phyloP scores from a whole-genome alignment of 1,140 invertebrate species.

The Drosophila ambigua region DNA sequence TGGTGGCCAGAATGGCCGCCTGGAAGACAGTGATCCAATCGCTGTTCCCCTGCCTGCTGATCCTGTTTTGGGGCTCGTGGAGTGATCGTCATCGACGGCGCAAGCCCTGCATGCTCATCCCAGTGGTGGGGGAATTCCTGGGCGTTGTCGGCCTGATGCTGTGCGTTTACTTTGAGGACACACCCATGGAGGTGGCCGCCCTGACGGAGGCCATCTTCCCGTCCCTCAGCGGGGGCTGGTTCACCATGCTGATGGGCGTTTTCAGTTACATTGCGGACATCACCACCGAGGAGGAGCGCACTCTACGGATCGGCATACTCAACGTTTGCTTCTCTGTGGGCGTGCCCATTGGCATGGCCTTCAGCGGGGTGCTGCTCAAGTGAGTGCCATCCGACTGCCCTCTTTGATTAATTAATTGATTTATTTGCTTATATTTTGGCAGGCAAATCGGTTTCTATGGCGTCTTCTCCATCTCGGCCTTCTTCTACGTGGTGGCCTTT shows the following conservation, averaged over 20 bases:
- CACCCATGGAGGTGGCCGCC: conserved; percentile 91
- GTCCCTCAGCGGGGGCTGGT: conserved; percentile 90
- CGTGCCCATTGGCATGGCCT: conserved; percentile 90
- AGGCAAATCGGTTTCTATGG: conserved; percentile 91
- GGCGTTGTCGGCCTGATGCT: conserved; percentile 90
- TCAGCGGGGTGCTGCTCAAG: conserved; percentile 88
- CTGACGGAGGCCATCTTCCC: conserved; percentile 91
- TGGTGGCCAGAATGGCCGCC: conserved; percentile 90
- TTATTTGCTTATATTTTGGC: too few relatives aligned
- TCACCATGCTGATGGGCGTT: conserved; percentile 94
- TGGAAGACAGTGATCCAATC: conserved; percentile 93
- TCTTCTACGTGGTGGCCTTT: conserved; percentile 90
- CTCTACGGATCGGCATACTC: conserved; percentile 92
- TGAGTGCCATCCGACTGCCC: conserved; percentile 28
- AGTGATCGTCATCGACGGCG: conserved; percentile 89
- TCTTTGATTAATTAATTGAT: too few relatives aligned
- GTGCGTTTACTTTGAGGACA: conserved; percentile 90
- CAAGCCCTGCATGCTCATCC: conserved; percentile 93
- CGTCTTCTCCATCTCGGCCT: conserved; percentile 89
- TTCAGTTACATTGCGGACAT: conserved; percentile 96
- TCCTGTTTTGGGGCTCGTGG: conserved; percentile 91
- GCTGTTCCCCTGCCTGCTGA: conserved; percentile 89
- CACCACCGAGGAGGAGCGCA: conserved; percentile 91
- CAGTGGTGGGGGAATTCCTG: conserved; percentile 91
- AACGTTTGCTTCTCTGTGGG: conserved; percentile 92